A percentile compares a stretch with the other conserved stretches of the same genome.
phyloP scores from a whole-genome alignment of 2,888 invertebrate genomes.

The Amorpha juglandis region DNA sequence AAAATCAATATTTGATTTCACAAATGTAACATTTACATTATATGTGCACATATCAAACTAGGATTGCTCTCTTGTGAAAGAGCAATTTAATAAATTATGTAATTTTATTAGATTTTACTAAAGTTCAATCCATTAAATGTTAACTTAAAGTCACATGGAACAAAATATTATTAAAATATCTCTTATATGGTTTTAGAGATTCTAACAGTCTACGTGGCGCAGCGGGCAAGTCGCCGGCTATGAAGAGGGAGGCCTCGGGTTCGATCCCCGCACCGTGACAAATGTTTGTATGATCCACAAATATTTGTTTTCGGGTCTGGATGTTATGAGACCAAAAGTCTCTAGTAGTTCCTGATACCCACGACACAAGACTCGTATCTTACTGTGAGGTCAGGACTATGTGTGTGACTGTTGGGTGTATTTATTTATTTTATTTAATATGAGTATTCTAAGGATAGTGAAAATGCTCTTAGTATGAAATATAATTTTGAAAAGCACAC shows the following conservation, averaged over 20 bases:
- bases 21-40: constrained; percentile 3
- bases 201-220: too few species aligned
- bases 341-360: too few species aligned
- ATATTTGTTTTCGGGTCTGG: too few species aligned
- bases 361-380: too few species aligned
- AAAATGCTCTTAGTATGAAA: not conserved
- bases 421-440: too few species aligned
- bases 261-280: too few species aligned
- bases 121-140: not conserved
- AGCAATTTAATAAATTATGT: constrained; percentile 3
- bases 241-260: too few species aligned
- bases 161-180: not conserved
- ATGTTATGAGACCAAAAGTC: too few species aligned
- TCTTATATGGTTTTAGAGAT: not conserved
- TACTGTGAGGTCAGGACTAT: too few species aligned
- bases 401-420: too few species aligned
- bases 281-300: too few species aligned
- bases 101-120: not conserved
- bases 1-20: constrained; percentile 7
- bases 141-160: not conserved
- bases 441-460: not conserved
- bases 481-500: not conserved
- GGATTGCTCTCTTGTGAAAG: constrained; percentile 9
- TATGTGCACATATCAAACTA: not conserved
- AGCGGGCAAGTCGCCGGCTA: too few species aligned